phyloP scores from a whole-genome alignment of 2,888 invertebrate genomes.

The Diaphora mendica region DNA sequence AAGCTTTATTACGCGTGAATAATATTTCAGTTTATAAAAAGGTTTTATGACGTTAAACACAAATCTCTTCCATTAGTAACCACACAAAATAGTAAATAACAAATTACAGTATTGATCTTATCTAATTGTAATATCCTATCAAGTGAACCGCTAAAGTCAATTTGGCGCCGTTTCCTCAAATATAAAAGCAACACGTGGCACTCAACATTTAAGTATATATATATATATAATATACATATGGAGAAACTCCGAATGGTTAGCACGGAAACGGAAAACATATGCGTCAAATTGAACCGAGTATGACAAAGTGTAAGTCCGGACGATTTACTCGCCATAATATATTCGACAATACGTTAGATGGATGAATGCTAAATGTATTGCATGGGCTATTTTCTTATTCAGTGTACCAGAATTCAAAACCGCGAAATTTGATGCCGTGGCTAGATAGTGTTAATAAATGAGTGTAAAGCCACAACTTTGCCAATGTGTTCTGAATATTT shows the following conservation, averaged over 20 bases:
- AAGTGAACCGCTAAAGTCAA: slow-evolving; percentile 32
- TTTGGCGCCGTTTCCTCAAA: slow-evolving; percentile 29
- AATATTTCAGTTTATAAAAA: background rate
- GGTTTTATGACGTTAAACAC: background rate
- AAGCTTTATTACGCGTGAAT: background rate
- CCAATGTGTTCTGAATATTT: slow-evolving; percentile 69
- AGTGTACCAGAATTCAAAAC: slow-evolving; percentile 25
- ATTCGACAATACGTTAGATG: slow-evolving; percentile 14
- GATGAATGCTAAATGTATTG: background rate
- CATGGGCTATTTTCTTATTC: slow-evolving; percentile 7
- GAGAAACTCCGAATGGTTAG: slow-evolving; percentile 35
- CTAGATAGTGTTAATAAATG: slow-evolving; percentile 23
- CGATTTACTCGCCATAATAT: slow-evolving; percentile 27
- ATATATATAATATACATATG: background rate
- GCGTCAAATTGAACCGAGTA: slow-evolving; percentile 27
- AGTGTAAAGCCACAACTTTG: slow-evolving; percentile 43
- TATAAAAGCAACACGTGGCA: slow-evolving; percentile 46
- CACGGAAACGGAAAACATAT: slow-evolving; percentile 41
- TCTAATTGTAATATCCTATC: slow-evolving; percentile 28
- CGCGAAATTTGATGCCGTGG: slow-evolving; percentile 26
- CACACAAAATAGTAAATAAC: background rate
- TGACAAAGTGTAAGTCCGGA: slow-evolving; percentile 26
- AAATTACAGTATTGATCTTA: slow-evolving; percentile 11
- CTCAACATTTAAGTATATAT: slow-evolving; percentile 13
- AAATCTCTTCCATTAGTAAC: background rate